A percentile compares a stretch with the other conserved stretches of the same genome.
phyloP scores from a whole-genome alignment of 2,888 invertebrate species.

The Brenthis ino region DNA sequence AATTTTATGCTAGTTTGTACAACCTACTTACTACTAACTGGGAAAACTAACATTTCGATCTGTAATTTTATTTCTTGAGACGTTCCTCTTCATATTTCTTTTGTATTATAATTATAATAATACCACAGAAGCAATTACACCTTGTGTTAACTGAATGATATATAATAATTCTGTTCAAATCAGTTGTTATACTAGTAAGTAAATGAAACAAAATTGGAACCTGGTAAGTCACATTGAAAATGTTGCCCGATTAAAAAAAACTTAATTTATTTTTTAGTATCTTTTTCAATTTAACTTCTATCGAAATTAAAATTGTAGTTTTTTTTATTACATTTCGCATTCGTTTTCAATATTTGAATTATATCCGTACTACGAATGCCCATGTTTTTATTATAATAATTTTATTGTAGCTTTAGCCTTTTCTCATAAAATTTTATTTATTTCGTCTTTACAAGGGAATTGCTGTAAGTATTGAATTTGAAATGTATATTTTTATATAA shows the following conservation, averaged over 20 bases:
- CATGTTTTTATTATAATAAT: background rate
- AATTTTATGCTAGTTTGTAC: constrained; percentile 60
- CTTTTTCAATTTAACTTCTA: background rate
- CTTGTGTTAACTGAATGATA: constrained; percentile 8
- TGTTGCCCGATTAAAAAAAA: constrained; percentile 9
- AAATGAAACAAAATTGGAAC: background rate
- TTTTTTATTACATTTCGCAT: too few species aligned
- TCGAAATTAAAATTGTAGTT: too few species aligned
- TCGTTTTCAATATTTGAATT: too few species aligned
- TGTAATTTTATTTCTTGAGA: constrained; percentile 8
- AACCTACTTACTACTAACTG: constrained; percentile 46
- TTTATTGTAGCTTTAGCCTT: constrained; percentile 8
- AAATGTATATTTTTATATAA: constrained; percentile 3
- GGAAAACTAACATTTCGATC: constrained; percentile 35
- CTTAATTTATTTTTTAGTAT: too few species aligned
- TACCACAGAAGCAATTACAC: constrained; percentile 15
- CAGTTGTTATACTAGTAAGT: background rate
- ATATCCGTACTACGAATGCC: too few species aligned
- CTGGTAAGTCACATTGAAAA: constrained; percentile 19
- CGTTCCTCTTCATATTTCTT: background rate
- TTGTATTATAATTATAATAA: constrained; percentile 11
- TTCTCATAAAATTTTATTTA: constrained; percentile 3
- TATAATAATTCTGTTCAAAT: background rate
- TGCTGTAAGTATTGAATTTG: constrained; percentile 17
- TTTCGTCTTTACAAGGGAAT: constrained; percentile 16